A percentile compares a stretch with the other conserved stretches of the same genome.
These are phyloP conservation scores for Astyanax mexicanus DNA, from an alignment of 2,797 vertebrate species.

Conservation along the genomic window DNA sequence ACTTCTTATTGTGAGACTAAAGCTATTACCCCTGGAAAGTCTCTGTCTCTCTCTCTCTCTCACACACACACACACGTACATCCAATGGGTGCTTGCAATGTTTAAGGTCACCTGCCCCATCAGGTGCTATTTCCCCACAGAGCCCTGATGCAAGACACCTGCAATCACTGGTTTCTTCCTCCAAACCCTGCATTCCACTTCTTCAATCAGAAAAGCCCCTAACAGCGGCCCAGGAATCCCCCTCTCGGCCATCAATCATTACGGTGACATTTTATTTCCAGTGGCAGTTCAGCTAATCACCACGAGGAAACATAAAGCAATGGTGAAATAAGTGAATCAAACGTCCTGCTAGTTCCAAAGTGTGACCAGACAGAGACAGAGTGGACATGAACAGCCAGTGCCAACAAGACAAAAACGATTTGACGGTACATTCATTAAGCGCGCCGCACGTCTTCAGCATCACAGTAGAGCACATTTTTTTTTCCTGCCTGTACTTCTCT, in stretches of 20 bases:
- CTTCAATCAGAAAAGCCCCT: slow-evolving; percentile 31
- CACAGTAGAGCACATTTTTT: slow-evolving; percentile 11
- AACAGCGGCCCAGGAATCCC: slow-evolving; percentile 39
- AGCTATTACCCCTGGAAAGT: no score
- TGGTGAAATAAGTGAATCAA: slow-evolving; percentile 40
- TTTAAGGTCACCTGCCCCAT: slow-evolving; percentile 33
- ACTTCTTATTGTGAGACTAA: no score
- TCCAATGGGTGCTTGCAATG: not conserved
- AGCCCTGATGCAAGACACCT: slow-evolving; percentile 36
- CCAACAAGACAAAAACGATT: not conserved
- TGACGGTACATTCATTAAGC: slow-evolving; percentile 29
- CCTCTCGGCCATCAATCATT: slow-evolving; percentile 46
- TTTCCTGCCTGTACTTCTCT: slow-evolving; percentile 26
- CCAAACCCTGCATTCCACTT: slow-evolving; percentile 1
- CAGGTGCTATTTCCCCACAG: slow-evolving; percentile 10
- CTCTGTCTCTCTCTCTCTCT: no score
- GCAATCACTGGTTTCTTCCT: slow-evolving; percentile 24
- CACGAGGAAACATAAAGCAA: slow-evolving; percentile 63
- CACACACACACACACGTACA: slow-evolving; percentile 26
- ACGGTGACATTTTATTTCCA: slow-evolving; percentile 51
- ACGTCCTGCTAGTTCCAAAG: slow-evolving; percentile 11
- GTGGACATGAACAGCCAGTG: not conserved
- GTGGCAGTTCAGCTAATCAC: slow-evolving; percentile 50
- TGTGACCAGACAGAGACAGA: not conserved
- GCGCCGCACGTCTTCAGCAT: slow-evolving; percentile 23